Conservation (phyloP, 2,888 invertebrate species). For the Mechanitis messenoides region DNA sequence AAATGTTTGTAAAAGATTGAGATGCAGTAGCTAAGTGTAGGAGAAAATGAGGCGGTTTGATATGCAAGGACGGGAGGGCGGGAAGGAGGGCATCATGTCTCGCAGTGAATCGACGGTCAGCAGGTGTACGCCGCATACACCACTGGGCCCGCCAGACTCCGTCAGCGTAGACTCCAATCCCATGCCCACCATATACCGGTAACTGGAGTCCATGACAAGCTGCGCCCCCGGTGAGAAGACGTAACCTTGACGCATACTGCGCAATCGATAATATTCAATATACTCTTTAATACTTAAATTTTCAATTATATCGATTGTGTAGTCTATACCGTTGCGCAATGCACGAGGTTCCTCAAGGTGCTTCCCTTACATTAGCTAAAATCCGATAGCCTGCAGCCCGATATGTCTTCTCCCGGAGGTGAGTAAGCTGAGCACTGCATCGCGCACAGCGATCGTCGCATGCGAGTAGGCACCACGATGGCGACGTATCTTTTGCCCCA, state of each 20-base stretch:
- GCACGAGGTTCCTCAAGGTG: conserved; percentile 23
- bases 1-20: conserved; percentile 67
- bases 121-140: conserved; percentile 70
- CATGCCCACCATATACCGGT: conserved; percentile 93
- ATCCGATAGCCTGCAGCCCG: conserved; percentile 30
- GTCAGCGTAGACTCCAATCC: conserved; percentile 91
- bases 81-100: conserved; percentile 76
- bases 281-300: conserved; percentile 12
- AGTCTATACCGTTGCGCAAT: conserved; percentile 24
- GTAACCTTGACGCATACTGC: conserved; percentile 30
- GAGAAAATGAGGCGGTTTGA: conserved; percentile 69
- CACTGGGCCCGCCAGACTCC: conserved; percentile 80
- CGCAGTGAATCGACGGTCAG: conserved; percentile 84
- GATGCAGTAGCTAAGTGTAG: conserved; percentile 67
- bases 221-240: conserved; percentile 52
- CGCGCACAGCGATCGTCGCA: conserved; percentile 70
- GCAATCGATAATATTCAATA: conserved; percentile 24
- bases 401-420: conserved; percentile 55
- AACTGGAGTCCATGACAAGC: conserved; percentile 56
- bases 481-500: conserved; percentile 38
- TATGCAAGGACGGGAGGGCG: conserved; percentile 57
- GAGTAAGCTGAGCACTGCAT: conserved; percentile 64
- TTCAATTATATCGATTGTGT: conserved; percentile 28
- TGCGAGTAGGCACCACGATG: conserved; percentile 62
- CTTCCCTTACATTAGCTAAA: conserved; percentile 20